Conservation (phyloP, 2,797 vertebrate species). For the Spheniscus humboldti region DNA sequence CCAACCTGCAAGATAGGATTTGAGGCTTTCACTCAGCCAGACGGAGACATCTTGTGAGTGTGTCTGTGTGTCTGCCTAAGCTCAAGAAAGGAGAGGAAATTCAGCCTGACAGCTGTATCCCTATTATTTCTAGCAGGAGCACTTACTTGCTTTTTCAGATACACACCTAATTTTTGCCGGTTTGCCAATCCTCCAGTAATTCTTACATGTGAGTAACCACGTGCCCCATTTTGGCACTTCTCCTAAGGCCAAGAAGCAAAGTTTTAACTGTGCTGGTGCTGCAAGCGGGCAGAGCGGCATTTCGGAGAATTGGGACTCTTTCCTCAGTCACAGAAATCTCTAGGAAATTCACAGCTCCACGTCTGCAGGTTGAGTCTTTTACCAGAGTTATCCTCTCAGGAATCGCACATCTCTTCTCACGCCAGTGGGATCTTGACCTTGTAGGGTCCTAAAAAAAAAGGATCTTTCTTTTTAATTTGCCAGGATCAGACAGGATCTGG, state of each 20-base stretch:
- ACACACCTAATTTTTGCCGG: background rate
- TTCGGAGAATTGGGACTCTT: background rate
- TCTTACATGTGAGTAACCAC: background rate
- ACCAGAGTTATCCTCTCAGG: background rate
- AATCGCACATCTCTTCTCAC: background rate
- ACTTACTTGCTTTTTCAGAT: background rate
- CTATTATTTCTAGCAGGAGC: background rate
- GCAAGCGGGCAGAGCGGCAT: rapidly evolving
- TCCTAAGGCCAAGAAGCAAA: background rate
- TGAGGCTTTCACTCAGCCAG: background rate
- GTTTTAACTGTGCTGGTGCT: background rate
- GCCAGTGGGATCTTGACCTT: background rate
- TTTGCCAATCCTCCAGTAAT: background rate
- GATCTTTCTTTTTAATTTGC: background rate
- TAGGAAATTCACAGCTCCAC: background rate
- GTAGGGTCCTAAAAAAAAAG: background rate
- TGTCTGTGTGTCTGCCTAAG: background rate
- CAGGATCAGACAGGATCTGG: background rate
- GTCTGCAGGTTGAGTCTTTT: background rate
- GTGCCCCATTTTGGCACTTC: background rate
- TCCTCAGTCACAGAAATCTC: background rate
- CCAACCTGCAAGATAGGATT: background rate
- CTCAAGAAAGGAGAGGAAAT: background rate
- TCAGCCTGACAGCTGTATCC: background rate
- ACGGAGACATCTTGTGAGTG: background rate